These are phyloP conservation scores for Rhabdornis inornatus DNA, from an alignment of 2,113 vertebrate genomes.

Conservation along the genomic window DNA sequence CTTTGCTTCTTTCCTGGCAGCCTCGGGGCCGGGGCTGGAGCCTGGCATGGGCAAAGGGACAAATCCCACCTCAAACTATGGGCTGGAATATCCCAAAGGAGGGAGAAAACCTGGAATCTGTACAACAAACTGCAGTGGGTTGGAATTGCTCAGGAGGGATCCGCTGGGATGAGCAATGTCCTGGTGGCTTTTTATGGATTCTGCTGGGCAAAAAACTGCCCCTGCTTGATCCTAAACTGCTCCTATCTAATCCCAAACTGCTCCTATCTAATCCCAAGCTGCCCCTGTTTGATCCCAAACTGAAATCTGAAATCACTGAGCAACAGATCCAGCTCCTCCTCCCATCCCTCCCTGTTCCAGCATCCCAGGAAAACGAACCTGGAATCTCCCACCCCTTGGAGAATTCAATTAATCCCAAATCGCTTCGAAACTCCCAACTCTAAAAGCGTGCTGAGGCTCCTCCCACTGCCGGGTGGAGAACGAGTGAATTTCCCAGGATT, in stretches of 20 bases:
- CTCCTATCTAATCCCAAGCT: neutral
- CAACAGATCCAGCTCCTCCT: neutral
- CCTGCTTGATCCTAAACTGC: neutral
- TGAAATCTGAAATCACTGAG: neutral
- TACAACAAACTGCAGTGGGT: accelerated
- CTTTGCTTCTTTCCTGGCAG: constrained; percentile 61
- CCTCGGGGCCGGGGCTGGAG: neutral
- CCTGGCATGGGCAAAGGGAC: neutral
- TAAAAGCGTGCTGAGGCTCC: accelerated
- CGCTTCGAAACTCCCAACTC: accelerated
- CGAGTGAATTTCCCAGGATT: accelerated
- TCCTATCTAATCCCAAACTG: accelerated
- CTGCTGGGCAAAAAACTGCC: neutral
- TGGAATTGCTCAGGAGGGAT: accelerated
- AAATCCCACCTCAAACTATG: neutral
- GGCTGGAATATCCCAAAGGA: neutral
- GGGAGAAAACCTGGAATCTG: neutral
- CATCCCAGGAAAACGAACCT: neutral
- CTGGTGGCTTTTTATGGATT: neutral
- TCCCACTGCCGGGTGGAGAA: accelerated
- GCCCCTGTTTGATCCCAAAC: neutral
- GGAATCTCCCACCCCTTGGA: neutral
- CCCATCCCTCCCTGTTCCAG: neutral
- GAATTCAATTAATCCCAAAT: accelerated
- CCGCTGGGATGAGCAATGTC: accelerated